Base-by-base conservation (phyloP, 2,797 vertebrate genomes). In the Glyptemys insculpta region DNA sequence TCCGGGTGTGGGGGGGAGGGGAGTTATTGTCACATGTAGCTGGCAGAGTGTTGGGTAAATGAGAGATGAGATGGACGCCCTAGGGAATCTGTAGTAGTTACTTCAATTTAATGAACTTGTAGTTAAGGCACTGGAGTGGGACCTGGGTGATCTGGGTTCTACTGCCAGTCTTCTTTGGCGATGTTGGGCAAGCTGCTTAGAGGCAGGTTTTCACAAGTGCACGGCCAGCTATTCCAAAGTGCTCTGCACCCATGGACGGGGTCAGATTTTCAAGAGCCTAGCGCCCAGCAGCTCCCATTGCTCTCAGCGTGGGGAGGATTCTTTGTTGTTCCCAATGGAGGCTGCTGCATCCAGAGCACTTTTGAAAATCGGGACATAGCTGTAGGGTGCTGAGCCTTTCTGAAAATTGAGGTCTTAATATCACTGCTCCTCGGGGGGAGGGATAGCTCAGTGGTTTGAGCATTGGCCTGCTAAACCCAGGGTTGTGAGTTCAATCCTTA, bases 231-330 rank as follows among this genome's bases (percentile, higher is more conserved):
- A 88, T 57, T 57, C 29, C 56, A 0, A 0, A 29, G 27, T 91
- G 12, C 37, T 59, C 12, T 4, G 8, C n/a, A 1, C n/a, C 78
- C 25, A 11, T 52, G 5, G 0, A 0, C 12, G 4, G 11, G 4
- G 0, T 9, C 44, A 41, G 23, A 12, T 53, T 62, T 19, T 57
- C n/a, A 29, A 3, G 25, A 76, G 12, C 18, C 65, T 10, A 37
- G 8, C 3, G 2, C 19, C 65, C 19, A 5, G 65, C 19, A 41
- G n/a, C 65, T 72, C n/a, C n/a, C 19, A 23, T 72, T 37, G n/a
- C 5, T 72, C 65, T 72, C n/a, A 5, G 2, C 37, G 5, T 72
- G n/a, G 19, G n/a, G n/a, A 23, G 9, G 19, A 72, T 72, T 37
- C 34, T 72, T n/a, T 19, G 62, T 68, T 68, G 34, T 68, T 37